These are phyloP conservation scores for Heliconius cydno DNA, from an alignment of 2,888 invertebrate genomes.

Conservation along the genomic window DNA sequence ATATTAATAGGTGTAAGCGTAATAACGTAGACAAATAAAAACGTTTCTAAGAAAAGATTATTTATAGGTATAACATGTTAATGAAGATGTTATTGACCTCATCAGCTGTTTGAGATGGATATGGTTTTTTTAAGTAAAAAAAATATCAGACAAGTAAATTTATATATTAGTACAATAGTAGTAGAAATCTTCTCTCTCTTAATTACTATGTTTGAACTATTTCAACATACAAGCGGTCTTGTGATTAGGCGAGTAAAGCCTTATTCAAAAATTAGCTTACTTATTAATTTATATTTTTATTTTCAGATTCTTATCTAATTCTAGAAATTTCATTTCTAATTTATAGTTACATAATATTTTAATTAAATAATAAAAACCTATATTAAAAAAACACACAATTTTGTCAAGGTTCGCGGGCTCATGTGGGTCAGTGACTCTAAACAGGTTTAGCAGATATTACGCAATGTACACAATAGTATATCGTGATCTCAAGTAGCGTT, in stretches of 20 bases:
- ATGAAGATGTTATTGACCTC: conserved; percentile 31
- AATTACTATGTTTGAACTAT: background rate
- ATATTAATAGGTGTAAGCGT: background rate
- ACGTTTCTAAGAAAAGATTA: conserved; percentile 31
- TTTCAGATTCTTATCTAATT: background rate
- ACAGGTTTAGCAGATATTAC: conserved; percentile 37
- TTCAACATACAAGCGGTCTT: background rate
- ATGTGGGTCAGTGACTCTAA: conserved; percentile 45
- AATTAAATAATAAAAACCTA: background rate
- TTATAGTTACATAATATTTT: background rate
- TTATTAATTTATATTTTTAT: background rate
- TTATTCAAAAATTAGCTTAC: background rate
- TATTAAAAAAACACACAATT: conserved; percentile 23
- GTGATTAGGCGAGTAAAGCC: background rate
- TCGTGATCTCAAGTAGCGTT: conserved; percentile 15
- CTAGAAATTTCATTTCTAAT: background rate
- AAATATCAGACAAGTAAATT: background rate
- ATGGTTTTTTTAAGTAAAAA: conserved; percentile 1
- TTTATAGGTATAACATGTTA: conserved; percentile 15
- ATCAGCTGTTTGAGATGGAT: conserved; percentile 32
- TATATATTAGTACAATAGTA: too few species aligned
- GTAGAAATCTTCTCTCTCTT: background rate
- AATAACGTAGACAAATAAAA: conserved; percentile 14
- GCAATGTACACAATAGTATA: conserved; percentile 32
- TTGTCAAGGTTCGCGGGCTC: conserved; percentile 39